A percentile compares a stretch with the other conserved stretches of the same genome.
phyloP scores from a whole-genome alignment of 2,797 vertebrate genomes.

The Molossus alvarezi region DNA sequence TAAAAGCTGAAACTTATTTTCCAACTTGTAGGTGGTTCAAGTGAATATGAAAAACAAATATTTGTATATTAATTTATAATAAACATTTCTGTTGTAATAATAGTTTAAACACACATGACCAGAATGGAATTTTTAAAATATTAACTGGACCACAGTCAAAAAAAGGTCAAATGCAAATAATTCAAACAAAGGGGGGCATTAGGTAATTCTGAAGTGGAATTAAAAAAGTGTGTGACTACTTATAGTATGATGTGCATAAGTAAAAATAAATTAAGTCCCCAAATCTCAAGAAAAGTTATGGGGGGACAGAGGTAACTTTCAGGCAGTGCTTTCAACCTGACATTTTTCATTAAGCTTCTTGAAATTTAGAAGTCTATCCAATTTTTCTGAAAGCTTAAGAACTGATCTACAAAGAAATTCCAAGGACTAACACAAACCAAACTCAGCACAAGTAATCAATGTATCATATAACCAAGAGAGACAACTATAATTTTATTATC shows the following conservation, averaged over 20 bases:
- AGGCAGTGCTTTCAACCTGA: slow-evolving; percentile 55
- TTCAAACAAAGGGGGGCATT: slow-evolving; percentile 1
- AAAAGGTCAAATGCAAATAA: slow-evolving; percentile 57
- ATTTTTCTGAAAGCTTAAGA: slow-evolving; percentile 72
- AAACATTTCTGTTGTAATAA: slow-evolving; percentile 42
- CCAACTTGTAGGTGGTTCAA: background rate
- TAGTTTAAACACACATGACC: slow-evolving; percentile 61
- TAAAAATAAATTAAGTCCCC: slow-evolving; percentile 62
- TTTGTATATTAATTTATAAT: slow-evolving; percentile 7
- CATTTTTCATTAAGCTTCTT: slow-evolving; percentile 47
- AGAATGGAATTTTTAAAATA: slow-evolving; percentile 54
- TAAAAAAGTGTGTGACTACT: slow-evolving; percentile 64
- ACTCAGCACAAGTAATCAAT: slow-evolving; percentile 56
- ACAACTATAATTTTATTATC: slow-evolving; percentile 57
- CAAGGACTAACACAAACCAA: slow-evolving; percentile 68
- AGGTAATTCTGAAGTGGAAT: slow-evolving; percentile 52
- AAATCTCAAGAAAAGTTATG: slow-evolving; percentile 27
- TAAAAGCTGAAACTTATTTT: slow-evolving; percentile 56
- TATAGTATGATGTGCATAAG: background rate
- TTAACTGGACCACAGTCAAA: slow-evolving; percentile 48
- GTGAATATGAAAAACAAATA: slow-evolving; percentile 41
- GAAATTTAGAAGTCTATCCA: slow-evolving; percentile 61
- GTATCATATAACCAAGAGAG: slow-evolving; percentile 3
- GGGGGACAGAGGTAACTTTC: background rate
- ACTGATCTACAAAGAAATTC: slow-evolving; percentile 70